Evolutionary conservation across 2,113 vertebrate genomes (phyloP).

Genomic region (Cyrtonyx montezumae): DNA sequence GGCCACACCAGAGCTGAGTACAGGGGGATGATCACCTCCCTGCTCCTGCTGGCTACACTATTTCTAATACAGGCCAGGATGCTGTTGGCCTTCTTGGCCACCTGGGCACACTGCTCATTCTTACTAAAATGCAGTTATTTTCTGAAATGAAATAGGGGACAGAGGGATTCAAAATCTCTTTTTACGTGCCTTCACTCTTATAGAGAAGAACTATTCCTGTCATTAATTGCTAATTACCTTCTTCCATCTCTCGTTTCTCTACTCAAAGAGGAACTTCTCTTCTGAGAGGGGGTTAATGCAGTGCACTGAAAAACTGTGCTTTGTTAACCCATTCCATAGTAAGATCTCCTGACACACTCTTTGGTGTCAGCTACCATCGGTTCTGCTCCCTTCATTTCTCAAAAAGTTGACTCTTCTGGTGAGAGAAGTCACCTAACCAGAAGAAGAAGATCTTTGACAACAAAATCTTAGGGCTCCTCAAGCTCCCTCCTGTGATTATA

Average conservation of each 20-base stretch:
- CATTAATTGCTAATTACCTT: not conserved
- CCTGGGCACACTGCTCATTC: too few species aligned
- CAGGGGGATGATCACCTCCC: too few species aligned
- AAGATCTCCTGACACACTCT: not conserved
- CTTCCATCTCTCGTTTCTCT: not conserved
- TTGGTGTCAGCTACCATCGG: rapidly evolving
- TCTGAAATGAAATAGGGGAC: not conserved
- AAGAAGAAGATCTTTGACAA: not conserved
- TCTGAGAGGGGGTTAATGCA: not conserved
- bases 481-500: not conserved
- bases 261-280: not conserved
- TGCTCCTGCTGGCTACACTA: too few species aligned
- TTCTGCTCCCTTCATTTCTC: not conserved
- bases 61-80: too few species aligned
- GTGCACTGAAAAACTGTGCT: not conserved
- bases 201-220: not conserved
- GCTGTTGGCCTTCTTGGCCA: too few species aligned
- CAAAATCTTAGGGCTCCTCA: not conserved
- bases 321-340: not conserved
- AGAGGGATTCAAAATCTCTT: not conserved
- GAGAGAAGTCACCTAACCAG: not conserved
- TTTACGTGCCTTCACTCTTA: not conserved
- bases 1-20: too few species aligned
- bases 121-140: not conserved
- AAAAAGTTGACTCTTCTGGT: not conserved